Evolutionary conservation across 1,140 invertebrate genomes (phyloP).

Genomic region (Papilio helenus): DNA sequence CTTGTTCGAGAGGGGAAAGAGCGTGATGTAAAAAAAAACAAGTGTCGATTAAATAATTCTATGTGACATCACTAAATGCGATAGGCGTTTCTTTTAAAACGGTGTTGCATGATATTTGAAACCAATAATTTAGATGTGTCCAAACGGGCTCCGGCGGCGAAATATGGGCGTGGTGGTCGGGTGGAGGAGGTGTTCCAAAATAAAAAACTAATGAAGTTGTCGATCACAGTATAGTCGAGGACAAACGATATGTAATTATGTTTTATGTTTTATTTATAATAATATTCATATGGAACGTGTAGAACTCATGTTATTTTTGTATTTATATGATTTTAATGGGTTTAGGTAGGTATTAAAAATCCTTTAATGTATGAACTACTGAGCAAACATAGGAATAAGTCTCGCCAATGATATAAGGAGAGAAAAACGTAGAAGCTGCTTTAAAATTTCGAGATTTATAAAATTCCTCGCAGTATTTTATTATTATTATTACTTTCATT

Average conservation of each 20-base stretch:
- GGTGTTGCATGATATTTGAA: slow-evolving; percentile 53
- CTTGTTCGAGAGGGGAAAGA: too few relatives aligned
- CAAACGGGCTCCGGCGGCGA: slow-evolving; percentile 66
- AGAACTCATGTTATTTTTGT: neutral
- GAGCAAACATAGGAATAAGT: neutral
- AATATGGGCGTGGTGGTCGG: slow-evolving; percentile 63
- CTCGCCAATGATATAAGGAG: neutral
- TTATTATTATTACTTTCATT: too few relatives aligned
- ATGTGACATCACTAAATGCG: slow-evolving; percentile 49
- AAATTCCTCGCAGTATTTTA: too few relatives aligned
- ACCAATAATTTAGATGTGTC: slow-evolving; percentile 70
- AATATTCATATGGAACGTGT: neutral
- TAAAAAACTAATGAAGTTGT: slow-evolving; percentile 77
- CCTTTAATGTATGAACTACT: neutral
- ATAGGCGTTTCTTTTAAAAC: slow-evolving; percentile 38
- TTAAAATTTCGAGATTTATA: too few relatives aligned
- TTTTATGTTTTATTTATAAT: slow-evolving; percentile 14
- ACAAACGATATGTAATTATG: slow-evolving; percentile 28
- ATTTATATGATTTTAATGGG: neutral
- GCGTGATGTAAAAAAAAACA: neutral
- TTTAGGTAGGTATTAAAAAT: neutral
- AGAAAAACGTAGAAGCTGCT: too few relatives aligned
- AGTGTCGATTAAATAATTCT: neutral
- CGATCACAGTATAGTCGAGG: slow-evolving; percentile 41
- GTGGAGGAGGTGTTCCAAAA: slow-evolving; percentile 41